These are phyloP conservation scores for Dicerorhinus sumatrensis DNA, from an alignment of 2,113 vertebrate genomes.

Conservation along the genomic window DNA sequence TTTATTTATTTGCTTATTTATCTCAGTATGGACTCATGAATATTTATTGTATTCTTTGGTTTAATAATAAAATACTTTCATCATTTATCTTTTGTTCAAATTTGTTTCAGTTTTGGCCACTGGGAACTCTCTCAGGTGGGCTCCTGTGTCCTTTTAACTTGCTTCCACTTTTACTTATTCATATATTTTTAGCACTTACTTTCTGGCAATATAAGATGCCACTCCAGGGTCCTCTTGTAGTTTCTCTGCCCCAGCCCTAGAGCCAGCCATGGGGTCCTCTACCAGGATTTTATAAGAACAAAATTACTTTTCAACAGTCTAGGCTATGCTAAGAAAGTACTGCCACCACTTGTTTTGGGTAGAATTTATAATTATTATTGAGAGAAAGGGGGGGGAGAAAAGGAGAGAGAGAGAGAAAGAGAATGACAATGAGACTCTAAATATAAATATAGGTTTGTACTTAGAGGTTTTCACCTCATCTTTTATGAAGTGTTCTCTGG, in stretches of 20 bases:
- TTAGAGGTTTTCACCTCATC: neutral
- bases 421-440: neutral
- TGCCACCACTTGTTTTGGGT: conserved; percentile 19
- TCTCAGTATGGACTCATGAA: neutral
- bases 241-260: neutral
- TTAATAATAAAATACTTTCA: conserved; percentile 19
- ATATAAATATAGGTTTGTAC: neutral
- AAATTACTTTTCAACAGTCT: neutral
- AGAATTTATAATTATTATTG: conserved; percentile 35
- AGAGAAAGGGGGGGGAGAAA: neutral
- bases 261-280: neutral
- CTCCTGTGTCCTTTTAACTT: neutral
- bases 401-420: neutral
- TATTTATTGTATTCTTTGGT: conserved; percentile 45
- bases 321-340: conserved; percentile 31
- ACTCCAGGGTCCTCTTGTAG: neutral
- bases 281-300: conserved; percentile 25
- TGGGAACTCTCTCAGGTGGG: neutral
- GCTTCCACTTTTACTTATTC: neutral
- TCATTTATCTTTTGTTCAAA: conserved; percentile 42
- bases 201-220: neutral
- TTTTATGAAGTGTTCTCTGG: neutral
- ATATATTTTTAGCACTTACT: neutral
- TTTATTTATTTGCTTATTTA: conserved; percentile 35
- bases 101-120: neutral